These are phyloP conservation scores for Dasyprocta punctata DNA, from an alignment of 2,113 vertebrate genomes.

Conservation along the genomic window DNA sequence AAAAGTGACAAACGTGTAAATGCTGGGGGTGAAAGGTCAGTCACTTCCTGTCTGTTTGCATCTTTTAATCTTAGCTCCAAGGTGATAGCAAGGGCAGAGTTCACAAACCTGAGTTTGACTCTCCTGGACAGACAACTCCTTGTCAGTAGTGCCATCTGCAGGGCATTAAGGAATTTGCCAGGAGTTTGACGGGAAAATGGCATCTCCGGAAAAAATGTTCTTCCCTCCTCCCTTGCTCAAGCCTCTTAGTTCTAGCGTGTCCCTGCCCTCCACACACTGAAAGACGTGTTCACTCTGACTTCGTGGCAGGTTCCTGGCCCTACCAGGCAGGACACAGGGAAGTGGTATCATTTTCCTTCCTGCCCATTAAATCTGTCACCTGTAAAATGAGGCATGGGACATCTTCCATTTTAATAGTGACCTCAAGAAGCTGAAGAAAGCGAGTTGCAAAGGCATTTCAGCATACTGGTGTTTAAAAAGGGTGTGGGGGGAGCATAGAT, in stretches of 20 bases:
- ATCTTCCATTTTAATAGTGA: constrained; percentile 5
- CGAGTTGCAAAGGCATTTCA: background rate
- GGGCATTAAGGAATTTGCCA: constrained; percentile 74
- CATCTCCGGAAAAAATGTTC: background rate
- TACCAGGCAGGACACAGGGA: background rate
- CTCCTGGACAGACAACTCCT: constrained; percentile 53
- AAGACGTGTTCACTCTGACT: background rate
- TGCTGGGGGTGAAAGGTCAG: background rate
- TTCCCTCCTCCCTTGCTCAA: background rate
- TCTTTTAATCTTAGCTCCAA: constrained; percentile 34
- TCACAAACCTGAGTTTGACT: constrained; percentile 35
- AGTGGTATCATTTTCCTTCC: constrained; percentile 16
- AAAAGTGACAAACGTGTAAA: constrained; percentile 3
- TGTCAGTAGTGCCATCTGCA: constrained; percentile 81
- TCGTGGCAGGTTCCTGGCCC: background rate
- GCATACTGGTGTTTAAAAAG: background rate
- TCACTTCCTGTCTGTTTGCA: constrained; percentile 63
- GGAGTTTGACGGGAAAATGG: constrained; percentile 34
- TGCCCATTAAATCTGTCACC: background rate
- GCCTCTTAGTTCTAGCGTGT: background rate
- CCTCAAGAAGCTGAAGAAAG: background rate
- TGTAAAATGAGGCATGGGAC: background rate
- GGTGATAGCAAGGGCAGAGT: constrained; percentile 56
- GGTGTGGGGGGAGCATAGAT: background rate
- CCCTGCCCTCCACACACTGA: background rate